Conservation (phyloP, 1,140 invertebrate species). For the Stegodyphus dumicola region DNA sequence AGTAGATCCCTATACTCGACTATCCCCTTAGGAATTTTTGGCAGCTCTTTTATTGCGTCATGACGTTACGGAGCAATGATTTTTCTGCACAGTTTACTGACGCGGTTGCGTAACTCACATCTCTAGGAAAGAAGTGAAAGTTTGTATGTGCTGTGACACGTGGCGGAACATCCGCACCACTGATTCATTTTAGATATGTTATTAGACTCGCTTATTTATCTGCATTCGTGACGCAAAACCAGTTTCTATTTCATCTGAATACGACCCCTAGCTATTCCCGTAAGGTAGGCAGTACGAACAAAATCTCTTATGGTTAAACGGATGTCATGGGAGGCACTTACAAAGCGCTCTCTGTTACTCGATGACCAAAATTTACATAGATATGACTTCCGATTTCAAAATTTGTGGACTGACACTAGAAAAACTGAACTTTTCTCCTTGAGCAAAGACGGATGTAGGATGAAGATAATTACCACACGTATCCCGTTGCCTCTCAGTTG, state of each 20-base stretch:
- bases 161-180: not conserved
- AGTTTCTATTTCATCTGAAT: not conserved
- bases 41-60: conserved; percentile 26
- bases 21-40: conserved; percentile 14
- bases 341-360: no score
- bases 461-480: no score
- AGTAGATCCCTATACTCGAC: not conserved
- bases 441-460: no score
- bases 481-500: no score
- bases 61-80: conserved; percentile 22
- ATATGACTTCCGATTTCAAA: no score
- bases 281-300: no score
- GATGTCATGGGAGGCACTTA: no score
- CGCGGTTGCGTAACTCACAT: conserved; percentile 32
- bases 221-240: not conserved
- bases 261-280: not conserved
- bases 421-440: no score
- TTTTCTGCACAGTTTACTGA: conserved; percentile 25
- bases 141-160: conserved; percentile 31
- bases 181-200: conserved; percentile 23
- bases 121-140: conserved; percentile 16
- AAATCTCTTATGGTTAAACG: no score
- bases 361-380: no score
- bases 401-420: no score
- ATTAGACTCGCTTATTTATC: conserved; percentile 20